Evolutionary conservation across 2,888 invertebrate species (phyloP), one percentile per base, ranked within the genome.

Genomic region (Meiosimyza decipiens): DNA sequence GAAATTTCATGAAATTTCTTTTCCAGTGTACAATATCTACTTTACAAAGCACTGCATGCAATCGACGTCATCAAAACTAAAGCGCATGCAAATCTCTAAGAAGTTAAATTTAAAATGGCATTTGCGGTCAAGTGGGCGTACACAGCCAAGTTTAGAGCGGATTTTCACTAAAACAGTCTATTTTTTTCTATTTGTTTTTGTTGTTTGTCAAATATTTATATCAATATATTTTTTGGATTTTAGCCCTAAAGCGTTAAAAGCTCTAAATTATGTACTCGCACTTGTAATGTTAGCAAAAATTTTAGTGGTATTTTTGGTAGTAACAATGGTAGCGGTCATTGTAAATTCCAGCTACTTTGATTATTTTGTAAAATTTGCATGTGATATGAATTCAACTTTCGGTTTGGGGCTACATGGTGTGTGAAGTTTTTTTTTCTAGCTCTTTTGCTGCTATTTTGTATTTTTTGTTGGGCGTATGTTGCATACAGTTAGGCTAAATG

Each of bases 321-420:
- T 18, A 22, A 40, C n/a, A 52, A 18, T 51, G 22, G 50, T 11
- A 1, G 22, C 15, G 13, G 7, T 59, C 54, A 28, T 59, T n/a
- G 22, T 40, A 28, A 51, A 28, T 47, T 11, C 5, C 50, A 64
- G 51, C 62, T 63, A 54, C 54, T 49, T 70, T 73, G 73, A 70
- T 66, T 66, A 66, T 73, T 70, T 73, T 62, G 73, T 73, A 71
- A 9, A 73, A 71, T 73, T 71, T 67, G 63, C 67, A 63, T 63
- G 63, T 57, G 71, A 71, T 59, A 51, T 16, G 71, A 16, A 16
- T 40, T 40, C 5, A 40, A 2, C 9, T 55, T 67, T 54, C 12
- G 15, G 60, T 16, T 13, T 55, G 50, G 11, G 22, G 28, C 16
- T 28, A 28, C 4, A 4, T 28, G 28, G 4, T 28, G 28, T 2